Base-by-base conservation (phyloP, 2,113 vertebrate species). In the Danio rerio region DNA sequence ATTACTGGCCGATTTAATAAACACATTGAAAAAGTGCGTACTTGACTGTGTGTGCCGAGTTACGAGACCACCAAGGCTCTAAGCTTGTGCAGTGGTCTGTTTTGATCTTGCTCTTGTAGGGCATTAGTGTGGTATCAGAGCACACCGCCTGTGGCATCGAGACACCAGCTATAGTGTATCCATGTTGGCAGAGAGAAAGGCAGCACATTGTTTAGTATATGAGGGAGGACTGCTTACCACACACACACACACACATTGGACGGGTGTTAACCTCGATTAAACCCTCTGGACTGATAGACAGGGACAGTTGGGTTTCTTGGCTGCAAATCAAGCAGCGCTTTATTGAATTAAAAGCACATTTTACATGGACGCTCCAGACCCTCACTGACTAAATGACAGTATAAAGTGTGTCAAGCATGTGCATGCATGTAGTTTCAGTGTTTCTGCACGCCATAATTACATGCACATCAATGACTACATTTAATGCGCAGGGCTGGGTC, bases 301-400 rank as follows among this genome's bases (percentile, higher is more conserved):
- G 86, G 85, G 87, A 89, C 89, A 92, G 88, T 87, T 90, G 88
- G 78, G 73, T 86, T 89, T 89, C 85, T 86, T 90, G 89, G 89
- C 89, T 56, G 15, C 49, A 76, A 85, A 89, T 87, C 86, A 86
- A 89, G 87, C 85, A 84, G 68, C 12, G 11, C 83, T 89, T 56
- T 45, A 88, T 90, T 89, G 83, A 90, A 84, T 85, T 78, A 81
- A 86, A 81, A 82, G 65, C 78, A 83, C 81, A 74, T 84, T 86
- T 88, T 82, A 83, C 81, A 72, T 61, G 80, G 84, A 83, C 83
- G 81, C 82, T 81, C 71, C 61, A 58, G 20, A 83, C 45, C 70
- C 40, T 55, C 20, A 61, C n/a, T 11, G 12, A 18, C 73, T 49
- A 76, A 55, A 55, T 15, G 75, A 47, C 45, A 43, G 47, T 4